Base-by-base conservation (phyloP, 2,113 vertebrate genomes). In the Apteryx owenii region DNA sequence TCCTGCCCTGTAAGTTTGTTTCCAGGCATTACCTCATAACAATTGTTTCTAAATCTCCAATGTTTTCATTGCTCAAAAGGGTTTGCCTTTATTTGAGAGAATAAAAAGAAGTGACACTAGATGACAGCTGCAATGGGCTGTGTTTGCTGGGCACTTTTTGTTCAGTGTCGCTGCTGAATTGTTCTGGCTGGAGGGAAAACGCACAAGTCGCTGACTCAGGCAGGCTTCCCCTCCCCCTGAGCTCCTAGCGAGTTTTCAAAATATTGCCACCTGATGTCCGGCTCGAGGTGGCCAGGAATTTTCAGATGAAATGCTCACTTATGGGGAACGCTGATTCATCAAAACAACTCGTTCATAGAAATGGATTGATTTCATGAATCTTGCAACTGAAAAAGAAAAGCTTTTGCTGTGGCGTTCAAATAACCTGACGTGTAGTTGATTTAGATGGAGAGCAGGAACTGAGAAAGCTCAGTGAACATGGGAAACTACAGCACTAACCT, bases 101-200 rank as follows among this genome's bases (percentile, higher is more conserved):
- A 96, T 96, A 96, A 98, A 92, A 89, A 18, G 72, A 92, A 95
- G 91, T 91, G 96, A 93, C 97, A 94, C 90, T 75, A 75, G 94
- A 85, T 97, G 97, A 95, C 97, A 98, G 97, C 95, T 97, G 90
- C 92, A 91, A 44, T 85, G 90, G 95, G 94, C 87, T 96, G 91
- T 64, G 38, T 95, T 95, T 58, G 95, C 69, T 86, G 81, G 91
- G 72, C 75, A 46, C 56, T 7, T 71, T 36, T 84, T 89, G 92
- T 77, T 92, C 77, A 20, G 42, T 6, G 56, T 93, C 15, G 11
- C 86, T 89, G 66, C 77, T 7, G 65, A 96, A 91, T 91, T 90
- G 8, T 73, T 73, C 94, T 91, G 95, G 92, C 91, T 53, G 29
- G 29, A 53, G 61, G 25, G 62, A 15, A 40, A 81, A 83, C 8